Percentiles rank a stretch among this genome's conserved stretches.
These are phyloP conservation scores for Varanus salvator DNA, from an alignment of 2,113 vertebrate genomes.

Conservation along the genomic window DNA sequence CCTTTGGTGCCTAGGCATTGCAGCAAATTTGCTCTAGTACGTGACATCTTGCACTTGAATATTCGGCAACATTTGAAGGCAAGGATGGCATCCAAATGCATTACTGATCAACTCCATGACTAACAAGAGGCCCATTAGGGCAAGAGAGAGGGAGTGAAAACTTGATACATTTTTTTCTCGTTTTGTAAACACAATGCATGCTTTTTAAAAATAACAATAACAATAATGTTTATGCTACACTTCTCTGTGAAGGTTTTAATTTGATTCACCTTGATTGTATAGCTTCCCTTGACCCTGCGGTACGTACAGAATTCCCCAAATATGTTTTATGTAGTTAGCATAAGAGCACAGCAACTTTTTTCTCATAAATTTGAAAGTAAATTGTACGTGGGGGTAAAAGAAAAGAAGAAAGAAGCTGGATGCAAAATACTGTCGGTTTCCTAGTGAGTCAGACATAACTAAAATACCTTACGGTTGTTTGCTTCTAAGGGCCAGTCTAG, in stretches of 20 bases:
- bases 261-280: constrained; percentile 41
- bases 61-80: constrained; percentile 74
- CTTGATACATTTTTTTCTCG: constrained; percentile 45
- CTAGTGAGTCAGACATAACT: constrained; percentile 33
- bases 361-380: not conserved
- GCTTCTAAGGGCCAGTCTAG: constrained; percentile 53
- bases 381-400: not conserved
- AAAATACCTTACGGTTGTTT: constrained; percentile 55
- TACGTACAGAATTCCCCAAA: not conserved
- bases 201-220: constrained; percentile 25
- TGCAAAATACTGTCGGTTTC: not conserved
- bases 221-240: constrained; percentile 57
- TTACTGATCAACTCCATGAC: constrained; percentile 68
- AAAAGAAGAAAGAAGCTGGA: not conserved
- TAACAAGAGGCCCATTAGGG: constrained; percentile 69
- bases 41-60: constrained; percentile 73
- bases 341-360: constrained; percentile 35
- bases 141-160: constrained; percentile 66
- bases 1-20: constrained; percentile 76
- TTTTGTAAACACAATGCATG: constrained; percentile 64
- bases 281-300: not conserved
- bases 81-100: constrained; percentile 73
- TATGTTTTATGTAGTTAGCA: constrained; percentile 25
- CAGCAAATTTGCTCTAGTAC: constrained; percentile 72
- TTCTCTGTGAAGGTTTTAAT: constrained; percentile 67